Evolutionary conservation across 2,797 vertebrate genomes (phyloP).

Genomic region (Takifugu rubripes): DNA sequence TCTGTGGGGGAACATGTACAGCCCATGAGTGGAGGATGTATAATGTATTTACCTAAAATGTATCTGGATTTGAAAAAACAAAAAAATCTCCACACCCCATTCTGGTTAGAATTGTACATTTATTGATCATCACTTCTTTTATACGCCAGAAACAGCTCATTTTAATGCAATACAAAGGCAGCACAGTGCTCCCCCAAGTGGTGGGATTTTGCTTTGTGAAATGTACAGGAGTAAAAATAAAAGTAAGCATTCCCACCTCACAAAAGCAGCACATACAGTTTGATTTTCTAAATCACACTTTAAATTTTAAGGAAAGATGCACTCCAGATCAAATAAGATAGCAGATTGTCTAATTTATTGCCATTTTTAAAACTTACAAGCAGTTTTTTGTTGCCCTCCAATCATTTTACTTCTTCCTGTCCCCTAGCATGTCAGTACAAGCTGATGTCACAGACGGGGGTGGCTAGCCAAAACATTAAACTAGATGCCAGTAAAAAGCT

Average conservation of each 20-base stretch:
- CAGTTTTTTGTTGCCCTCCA: not conserved
- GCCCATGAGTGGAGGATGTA: no score
- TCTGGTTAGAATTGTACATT: slow-evolving; percentile 30
- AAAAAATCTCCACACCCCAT: not conserved
- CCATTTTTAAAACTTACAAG: not conserved
- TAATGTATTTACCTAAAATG: no score
- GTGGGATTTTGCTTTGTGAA: not conserved
- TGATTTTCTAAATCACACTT: not conserved
- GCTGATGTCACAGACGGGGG: not conserved
- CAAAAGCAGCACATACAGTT: no score
- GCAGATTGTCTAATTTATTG: not conserved
- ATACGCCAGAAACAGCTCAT: slow-evolving; percentile 15
- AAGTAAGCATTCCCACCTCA: not conserved
- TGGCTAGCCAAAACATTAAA: slow-evolving; percentile 3
- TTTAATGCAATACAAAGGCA: slow-evolving; percentile 19
- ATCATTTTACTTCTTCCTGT: not conserved
- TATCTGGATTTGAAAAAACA: no score
- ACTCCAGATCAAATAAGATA: slow-evolving; percentile 5
- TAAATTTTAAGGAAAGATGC: not conserved
- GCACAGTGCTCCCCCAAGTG: not conserved
- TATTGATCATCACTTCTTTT: slow-evolving; percentile 36
- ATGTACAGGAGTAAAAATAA: not conserved
- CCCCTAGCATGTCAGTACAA: not conserved
- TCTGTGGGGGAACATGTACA: no score
- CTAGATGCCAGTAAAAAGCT: not conserved